phyloP scores from a whole-genome alignment of 2,888 invertebrate species.

The Julus scanicus region DNA sequence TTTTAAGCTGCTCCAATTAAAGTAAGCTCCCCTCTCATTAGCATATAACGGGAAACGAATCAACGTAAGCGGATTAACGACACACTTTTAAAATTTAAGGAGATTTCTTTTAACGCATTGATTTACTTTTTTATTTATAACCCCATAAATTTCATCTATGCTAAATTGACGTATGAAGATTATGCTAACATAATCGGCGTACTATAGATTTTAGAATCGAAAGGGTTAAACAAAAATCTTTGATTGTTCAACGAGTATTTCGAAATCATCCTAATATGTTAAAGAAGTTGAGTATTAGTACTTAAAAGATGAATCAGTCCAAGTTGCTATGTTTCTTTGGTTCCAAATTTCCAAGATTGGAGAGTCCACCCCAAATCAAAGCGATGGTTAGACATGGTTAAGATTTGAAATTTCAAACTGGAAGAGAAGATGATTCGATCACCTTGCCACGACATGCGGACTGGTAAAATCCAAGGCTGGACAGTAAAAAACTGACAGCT shows the following conservation, averaged over 20 bases:
- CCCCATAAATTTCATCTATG: not conserved
- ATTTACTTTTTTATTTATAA: no score
- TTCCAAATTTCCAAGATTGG: no score
- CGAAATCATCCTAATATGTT: no score
- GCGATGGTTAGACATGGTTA: not conserved
- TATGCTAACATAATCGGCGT: no score
- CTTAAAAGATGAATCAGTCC: no score
- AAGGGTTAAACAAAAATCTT: no score
- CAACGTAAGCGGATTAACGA: not conserved
- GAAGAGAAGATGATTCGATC: not conserved
- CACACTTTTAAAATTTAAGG: not conserved
- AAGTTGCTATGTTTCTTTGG: no score
- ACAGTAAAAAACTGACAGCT: not conserved
- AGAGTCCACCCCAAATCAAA: no score
- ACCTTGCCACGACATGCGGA: not conserved
- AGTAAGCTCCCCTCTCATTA: not conserved
- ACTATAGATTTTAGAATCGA: no score
- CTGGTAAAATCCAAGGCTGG: not conserved
- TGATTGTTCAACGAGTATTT: no score
- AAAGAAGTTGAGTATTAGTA: no score
- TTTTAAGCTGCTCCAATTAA: not conserved
- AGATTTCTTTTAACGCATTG: not conserved
- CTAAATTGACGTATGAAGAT: no score
- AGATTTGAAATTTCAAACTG: not conserved
- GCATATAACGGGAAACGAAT: conserved; percentile 11